Conservation (phyloP, 2,113 vertebrate genomes). For the Xenotilapia longispinis region DNA sequence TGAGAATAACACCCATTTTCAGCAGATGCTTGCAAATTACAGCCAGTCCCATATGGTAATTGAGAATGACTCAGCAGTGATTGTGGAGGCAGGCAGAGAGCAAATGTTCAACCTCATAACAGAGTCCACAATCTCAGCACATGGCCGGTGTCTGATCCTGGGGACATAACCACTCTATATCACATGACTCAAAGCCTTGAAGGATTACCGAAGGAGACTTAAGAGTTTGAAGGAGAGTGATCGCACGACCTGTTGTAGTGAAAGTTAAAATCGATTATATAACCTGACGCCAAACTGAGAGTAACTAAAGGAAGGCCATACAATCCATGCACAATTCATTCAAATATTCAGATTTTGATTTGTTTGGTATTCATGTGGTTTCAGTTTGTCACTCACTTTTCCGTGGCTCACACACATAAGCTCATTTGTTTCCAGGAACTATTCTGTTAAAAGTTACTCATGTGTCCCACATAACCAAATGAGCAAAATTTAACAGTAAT, state of each 20-base stretch:
- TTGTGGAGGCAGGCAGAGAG: neutral
- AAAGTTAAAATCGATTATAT: neutral
- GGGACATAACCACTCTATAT: neutral
- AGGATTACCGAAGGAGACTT: conserved; percentile 18
- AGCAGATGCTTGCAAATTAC: neutral
- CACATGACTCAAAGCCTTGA: conserved; percentile 28
- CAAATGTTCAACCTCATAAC: neutral
- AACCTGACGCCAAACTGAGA: neutral
- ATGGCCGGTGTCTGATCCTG: neutral
- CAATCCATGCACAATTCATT: neutral
- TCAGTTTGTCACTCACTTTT: neutral
- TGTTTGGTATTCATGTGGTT: neutral
- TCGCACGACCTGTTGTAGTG: neutral
- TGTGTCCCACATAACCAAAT: neutral
- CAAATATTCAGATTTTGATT: neutral
- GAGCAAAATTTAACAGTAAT: neutral
- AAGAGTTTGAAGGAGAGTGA: neutral
- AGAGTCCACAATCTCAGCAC: neutral
- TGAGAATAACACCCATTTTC: neutral
- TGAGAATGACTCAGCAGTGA: conserved; percentile 2
- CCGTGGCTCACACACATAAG: neutral
- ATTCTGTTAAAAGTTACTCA: neutral
- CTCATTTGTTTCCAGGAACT: neutral
- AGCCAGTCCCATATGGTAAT: neutral
- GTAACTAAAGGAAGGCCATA: neutral